Percentiles rank a stretch among this genome's conserved stretches.
Evolutionary conservation across 2,888 invertebrate species (phyloP).

Genomic region (Antitype chi): DNA sequence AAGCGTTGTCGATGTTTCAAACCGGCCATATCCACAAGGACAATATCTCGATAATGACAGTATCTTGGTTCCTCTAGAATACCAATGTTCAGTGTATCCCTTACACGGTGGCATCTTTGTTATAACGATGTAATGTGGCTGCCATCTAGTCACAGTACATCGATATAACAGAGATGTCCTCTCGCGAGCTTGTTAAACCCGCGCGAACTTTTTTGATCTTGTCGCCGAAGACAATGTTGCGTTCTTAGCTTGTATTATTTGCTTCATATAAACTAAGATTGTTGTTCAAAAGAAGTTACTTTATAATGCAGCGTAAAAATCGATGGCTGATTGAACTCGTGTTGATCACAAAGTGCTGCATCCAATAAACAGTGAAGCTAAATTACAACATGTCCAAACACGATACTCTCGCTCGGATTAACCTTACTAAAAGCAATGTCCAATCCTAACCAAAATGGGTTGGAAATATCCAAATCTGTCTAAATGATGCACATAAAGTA

Average conservation of each 20-base stretch:
- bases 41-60: background rate
- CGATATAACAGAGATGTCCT: constrained; percentile 1
- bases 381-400: background rate
- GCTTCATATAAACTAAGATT: constrained; percentile 13
- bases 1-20: background rate
- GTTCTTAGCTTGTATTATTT: constrained; percentile 19
- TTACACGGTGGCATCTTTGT: background rate
- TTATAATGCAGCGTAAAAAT: background rate
- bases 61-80: background rate
- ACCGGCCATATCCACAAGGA: background rate
- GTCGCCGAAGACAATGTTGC: constrained; percentile 14
- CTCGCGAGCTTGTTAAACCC: constrained; percentile 7
- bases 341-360: background rate
- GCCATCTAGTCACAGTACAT: background rate
- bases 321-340: background rate
- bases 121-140: background rate
- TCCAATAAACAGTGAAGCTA: background rate
- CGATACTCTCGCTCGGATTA: constrained; percentile 2
- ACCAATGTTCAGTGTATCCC: too few species aligned
- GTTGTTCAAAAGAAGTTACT: background rate
- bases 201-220: constrained; percentile 50
- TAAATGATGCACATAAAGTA: constrained; percentile 17
- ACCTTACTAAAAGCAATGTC: constrained; percentile 13
- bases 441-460: background rate
- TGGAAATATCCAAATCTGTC: background rate